These are phyloP conservation scores for Drosophila setifemur DNA, from an alignment of 1,140 invertebrate species.

Conservation along the genomic window DNA sequence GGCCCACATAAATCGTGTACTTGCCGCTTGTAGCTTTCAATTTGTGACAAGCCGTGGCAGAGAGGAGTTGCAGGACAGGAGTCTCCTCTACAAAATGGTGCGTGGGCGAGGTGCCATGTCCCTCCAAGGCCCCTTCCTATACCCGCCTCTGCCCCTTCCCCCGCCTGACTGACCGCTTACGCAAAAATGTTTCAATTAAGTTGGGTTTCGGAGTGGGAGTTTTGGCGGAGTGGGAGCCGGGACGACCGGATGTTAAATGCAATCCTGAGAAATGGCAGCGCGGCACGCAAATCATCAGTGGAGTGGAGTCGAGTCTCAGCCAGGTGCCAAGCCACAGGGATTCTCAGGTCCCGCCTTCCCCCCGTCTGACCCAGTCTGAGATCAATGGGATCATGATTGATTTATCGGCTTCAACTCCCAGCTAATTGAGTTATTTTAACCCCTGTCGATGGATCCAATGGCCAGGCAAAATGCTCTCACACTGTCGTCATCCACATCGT, in stretches of 20 bases:
- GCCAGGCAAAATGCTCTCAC: slow-evolving; percentile 22
- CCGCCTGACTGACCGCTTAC: slow-evolving; percentile 64
- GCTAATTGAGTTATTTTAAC: slow-evolving; percentile 76
- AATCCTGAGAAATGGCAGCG: slow-evolving; percentile 69
- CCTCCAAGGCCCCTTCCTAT: not conserved
- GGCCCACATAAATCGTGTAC: slow-evolving; percentile 79
- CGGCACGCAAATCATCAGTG: slow-evolving; percentile 72
- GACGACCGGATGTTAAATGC: slow-evolving; percentile 61
- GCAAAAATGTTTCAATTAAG: slow-evolving; percentile 80
- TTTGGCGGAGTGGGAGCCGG: slow-evolving; percentile 6
- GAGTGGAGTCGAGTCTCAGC: slow-evolving; percentile 36
- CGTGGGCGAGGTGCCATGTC: slow-evolving; percentile 56
- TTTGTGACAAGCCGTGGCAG: slow-evolving; percentile 66
- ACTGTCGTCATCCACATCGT: slow-evolving; percentile 45
- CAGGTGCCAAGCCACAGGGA: slow-evolving; percentile 64
- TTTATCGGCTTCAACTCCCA: slow-evolving; percentile 55
- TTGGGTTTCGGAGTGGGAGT: slow-evolving; percentile 5
- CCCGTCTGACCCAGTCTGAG: slow-evolving; percentile 13
- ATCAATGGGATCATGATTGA: slow-evolving; percentile 73
- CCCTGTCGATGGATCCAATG: slow-evolving; percentile 7
- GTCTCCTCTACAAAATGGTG: slow-evolving; percentile 62
- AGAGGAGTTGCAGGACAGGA: slow-evolving; percentile 45
- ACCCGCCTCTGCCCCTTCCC: not conserved
- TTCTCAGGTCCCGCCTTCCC: not conserved
- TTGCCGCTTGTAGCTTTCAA: slow-evolving; percentile 79